phyloP scores from a whole-genome alignment of 2,113 vertebrate species.

The Ammodytes marinus region DNA sequence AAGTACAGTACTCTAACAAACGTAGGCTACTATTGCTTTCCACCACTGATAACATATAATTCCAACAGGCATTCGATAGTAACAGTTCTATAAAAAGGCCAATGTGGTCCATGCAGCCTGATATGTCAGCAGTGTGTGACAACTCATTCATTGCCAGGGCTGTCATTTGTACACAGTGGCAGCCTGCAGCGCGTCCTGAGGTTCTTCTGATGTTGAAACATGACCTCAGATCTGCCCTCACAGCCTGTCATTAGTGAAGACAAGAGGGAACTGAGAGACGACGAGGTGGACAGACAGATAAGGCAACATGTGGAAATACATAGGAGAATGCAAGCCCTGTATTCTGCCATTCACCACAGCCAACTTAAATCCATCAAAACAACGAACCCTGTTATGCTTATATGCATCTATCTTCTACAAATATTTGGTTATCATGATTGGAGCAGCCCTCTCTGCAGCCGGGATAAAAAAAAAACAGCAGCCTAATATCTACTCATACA shows the following conservation, averaged over 20 bases:
- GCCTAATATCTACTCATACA: background rate
- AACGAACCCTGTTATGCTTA: background rate
- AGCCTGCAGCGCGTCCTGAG: slow-evolving; percentile 49
- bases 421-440: slow-evolving; percentile 14
- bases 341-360: no score
- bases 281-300: slow-evolving; percentile 31
- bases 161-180: slow-evolving; percentile 44
- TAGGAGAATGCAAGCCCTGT: slow-evolving; percentile 11
- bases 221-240: slow-evolving; percentile 37
- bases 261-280: slow-evolving; percentile 5
- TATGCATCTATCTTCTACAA: slow-evolving; percentile 6
- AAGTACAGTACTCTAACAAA: background rate
- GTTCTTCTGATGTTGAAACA: slow-evolving; percentile 59
- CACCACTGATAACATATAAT: background rate
- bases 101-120: background rate
- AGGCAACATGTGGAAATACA: slow-evolving; percentile 64
- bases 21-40: no score
- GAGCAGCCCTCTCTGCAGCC: background rate
- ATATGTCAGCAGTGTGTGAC: slow-evolving; percentile 35
- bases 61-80: background rate
- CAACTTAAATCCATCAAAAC: no score
- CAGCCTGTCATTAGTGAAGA: slow-evolving; percentile 60
- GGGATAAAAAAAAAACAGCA: background rate
- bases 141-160: slow-evolving; percentile 36
- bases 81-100: background rate